These are phyloP conservation scores for Brevipalpus yothersi DNA, from an alignment of 1,140 invertebrate genomes.

Conservation along the genomic window DNA sequence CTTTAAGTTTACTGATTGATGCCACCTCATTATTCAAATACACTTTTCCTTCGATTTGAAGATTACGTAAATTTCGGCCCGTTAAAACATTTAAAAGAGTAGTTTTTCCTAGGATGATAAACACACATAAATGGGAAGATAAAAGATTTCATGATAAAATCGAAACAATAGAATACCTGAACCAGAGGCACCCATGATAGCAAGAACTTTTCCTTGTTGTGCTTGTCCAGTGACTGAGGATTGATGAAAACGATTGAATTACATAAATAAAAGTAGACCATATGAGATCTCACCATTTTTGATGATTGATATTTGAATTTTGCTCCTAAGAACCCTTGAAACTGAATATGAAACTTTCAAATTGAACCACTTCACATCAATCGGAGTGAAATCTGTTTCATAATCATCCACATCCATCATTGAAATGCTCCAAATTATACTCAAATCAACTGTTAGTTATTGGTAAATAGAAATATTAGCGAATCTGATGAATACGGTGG, in stretches of 20 bases:
- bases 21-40: slow-evolving; percentile 43
- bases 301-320: neutral
- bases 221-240: slow-evolving; percentile 41
- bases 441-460: too few relatives aligned
- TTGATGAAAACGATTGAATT: neutral
- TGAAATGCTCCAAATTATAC: too few relatives aligned
- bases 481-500: too few relatives aligned
- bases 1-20: slow-evolving; percentile 44
- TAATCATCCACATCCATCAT: too few relatives aligned
- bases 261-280: neutral
- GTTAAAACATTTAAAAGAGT: slow-evolving; percentile 48
- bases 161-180: slow-evolving; percentile 21
- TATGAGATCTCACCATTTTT: neutral
- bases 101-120: slow-evolving; percentile 54
- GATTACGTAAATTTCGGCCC: slow-evolving; percentile 35
- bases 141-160: too few relatives aligned
- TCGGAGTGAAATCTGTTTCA: too few relatives aligned
- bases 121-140: too few relatives aligned
- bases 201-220: slow-evolving; percentile 47
- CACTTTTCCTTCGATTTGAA: slow-evolving; percentile 35
- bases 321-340: neutral
- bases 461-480: too few relatives aligned
- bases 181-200: slow-evolving; percentile 46
- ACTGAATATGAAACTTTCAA: too few relatives aligned
- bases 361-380: too few relatives aligned